Conservation (phyloP, 2,888 invertebrate genomes). For the Drosophila aldrichi region DNA sequence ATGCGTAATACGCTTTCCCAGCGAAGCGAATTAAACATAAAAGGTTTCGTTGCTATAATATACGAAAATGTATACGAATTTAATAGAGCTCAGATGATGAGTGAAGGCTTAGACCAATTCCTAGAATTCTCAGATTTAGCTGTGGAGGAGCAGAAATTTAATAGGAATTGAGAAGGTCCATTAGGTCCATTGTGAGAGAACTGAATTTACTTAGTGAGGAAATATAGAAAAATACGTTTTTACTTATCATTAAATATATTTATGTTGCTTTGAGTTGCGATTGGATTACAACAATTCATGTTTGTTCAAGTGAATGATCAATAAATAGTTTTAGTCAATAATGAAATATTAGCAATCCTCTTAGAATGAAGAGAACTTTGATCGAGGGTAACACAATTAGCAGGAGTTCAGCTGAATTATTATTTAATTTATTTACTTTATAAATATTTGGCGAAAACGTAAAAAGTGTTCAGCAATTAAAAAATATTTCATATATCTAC, state of each 20-base stretch:
- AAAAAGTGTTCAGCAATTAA: not conserved
- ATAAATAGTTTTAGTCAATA: no score
- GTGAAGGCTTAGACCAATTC: constrained; percentile 12
- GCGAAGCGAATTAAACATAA: constrained; percentile 30
- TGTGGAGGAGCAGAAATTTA: not conserved
- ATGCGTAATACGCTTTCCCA: constrained; percentile 48
- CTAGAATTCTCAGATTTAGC: constrained; percentile 32
- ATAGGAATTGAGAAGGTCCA: not conserved
- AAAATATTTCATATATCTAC: not conserved
- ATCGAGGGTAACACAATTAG: no score
- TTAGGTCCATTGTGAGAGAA: not conserved
- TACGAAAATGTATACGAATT: constrained; percentile 14
- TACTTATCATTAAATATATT: not conserved
- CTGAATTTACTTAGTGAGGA: not conserved
- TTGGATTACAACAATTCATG: no score
- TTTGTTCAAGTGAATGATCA: no score
- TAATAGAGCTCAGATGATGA: constrained; percentile 14
- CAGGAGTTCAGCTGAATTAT: no score
- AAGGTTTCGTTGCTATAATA: constrained; percentile 31
- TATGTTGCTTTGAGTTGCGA: not conserved
- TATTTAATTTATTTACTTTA: no score
- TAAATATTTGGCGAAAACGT: no score
- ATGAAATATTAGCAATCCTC: no score
- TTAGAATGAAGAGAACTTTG: no score
- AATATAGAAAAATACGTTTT: not conserved